Base-by-base conservation (phyloP, 2,797 vertebrate species). In the Gypaetus barbatus region DNA sequence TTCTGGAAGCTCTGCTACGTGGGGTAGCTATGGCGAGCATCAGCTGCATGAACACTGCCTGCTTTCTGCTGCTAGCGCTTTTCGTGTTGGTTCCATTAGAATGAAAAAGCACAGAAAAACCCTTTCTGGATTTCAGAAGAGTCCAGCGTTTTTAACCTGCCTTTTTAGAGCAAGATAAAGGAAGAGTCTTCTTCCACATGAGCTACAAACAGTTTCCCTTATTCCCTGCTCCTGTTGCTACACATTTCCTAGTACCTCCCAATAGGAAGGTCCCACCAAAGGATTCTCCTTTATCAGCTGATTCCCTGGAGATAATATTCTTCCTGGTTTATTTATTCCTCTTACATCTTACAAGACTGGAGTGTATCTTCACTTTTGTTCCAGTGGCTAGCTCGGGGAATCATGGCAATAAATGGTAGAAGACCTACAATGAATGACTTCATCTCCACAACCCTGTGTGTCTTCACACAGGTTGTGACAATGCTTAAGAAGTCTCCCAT, bases 31-130 rank as follows among this genome's bases (percentile, higher is more conserved):
- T 5, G n/a, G 71, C 14, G 64, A 49, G n/a, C 33, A 28, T 14
- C 43, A 22, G 27, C 35, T 66, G 51, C 56, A 15, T 0, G 0
- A 60, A 15, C 14, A 22, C 68, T 22, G n/a, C 48, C 69, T 25
- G 11, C 13, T 46, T 35, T 16, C 44, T 37, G n/a, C n/a, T 43
- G 35, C 63, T 66, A 4, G 21, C 7, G 4, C 44, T 68, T 43
- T 58, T 64, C 21, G 16, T 1, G 2, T 22, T 69, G 39, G 18
- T 51, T 87, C 0, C 0, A 16, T 57, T 18, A 41, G 22, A 79
- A 65, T 15, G 22, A 68, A 61, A 79, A 54, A 66, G n/a, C 24
- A 66, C 7, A 39, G 37, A 22, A 52, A 75, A 43, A 6, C 4
- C 22, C 23, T 16, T 51, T 23, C 21, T 14, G 25, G 21, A 66